Base-by-base conservation (phyloP, 2,113 vertebrate genomes). In the Galemys pyrenaicus region DNA sequence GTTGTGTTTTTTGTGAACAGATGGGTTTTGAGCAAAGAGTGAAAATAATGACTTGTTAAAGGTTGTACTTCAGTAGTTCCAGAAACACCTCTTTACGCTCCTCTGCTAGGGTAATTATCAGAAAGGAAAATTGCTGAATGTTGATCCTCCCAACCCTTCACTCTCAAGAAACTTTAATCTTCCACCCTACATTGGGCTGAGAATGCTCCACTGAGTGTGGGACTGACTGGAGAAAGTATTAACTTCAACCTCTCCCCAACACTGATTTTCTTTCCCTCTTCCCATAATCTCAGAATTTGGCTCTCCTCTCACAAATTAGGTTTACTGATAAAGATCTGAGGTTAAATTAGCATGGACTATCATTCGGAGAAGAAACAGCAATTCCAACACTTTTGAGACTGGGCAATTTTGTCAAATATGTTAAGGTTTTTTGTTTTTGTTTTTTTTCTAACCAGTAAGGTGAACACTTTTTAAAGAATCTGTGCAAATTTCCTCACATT, bases 1-100 rank as follows among this genome's bases (percentile, higher is more conserved):
- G 79, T 91, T 95, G 75, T 88, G 64, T 51, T 56, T 86, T 75
- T 81, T 67, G 32, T 68, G 68, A 96, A 49, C 41, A 41, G 28
- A 77, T 56, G 39, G 68, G 39, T 71, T 46, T 79, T 89, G 54
- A 20, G 16, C 26, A 71, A 87, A 58, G 74, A 58, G 46, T 82
- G 32, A 68, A 85, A 82, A 19, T 62, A 75, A 86, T 60, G 60
- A 60, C 39, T 39, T 44, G 79, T 71, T 58, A 71, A 68, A 35
- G 56, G 1, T 4, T 7, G 26, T 46, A 68, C 9, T 62, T 68
- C 5, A 8, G 49, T 17, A 78, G 26, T 28, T 75, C 51, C 26
- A 30, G 20, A 51, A 65, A 35, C 0, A 20, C 22, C 54, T 73
- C 54, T 35, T 44, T 44, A 9, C 32, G 68, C 39, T 75, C 51